Evolutionary conservation across 2,888 invertebrate genomes (phyloP), one percentile per base, ranked within the genome.

Genomic region (Lasioglossum marginatum): DNA sequence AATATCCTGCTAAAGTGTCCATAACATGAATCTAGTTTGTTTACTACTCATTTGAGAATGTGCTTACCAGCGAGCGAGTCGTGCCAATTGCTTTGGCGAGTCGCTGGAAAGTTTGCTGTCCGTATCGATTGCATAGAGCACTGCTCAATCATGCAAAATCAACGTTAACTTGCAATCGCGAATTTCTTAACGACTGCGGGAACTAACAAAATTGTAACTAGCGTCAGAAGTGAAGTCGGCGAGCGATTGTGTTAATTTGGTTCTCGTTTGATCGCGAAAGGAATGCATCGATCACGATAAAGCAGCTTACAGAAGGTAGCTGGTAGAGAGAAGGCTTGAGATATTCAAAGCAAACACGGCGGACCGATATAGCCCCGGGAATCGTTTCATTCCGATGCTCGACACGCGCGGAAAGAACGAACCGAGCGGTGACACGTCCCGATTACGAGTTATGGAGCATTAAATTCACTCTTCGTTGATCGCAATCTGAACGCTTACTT

Each of bases 381-480:
- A 66, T 52, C 48, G 68, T 45, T 43, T 1, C 2, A 68, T 77
- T 37, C 19, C 27, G 48, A 77, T 31, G 77, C 77, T 4, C 68
- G 77, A 48, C 77, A 77, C 77, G 66, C 66, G 66, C 52, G 77
- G n/a, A 68, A 70, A 31, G 48, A 77, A 34, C 48, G 45, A 68
- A 48, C 45, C 68, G 27, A 23, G 19, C 77, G 34, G 48, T 27
- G 43, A 71, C 74, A 34, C 23, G 37, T 76, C 52, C 68, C 68
- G 23, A n/a, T 74, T 73, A 68, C 48, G 76, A 76, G 52, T 72
- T 72, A 71, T 37, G 73, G 40, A 14, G 52, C 31, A 76, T 77
- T 84, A 68, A 81, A 77, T 74, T 81, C 83, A 71, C 81, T 81
- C 77, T 68, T 77, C 77, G 23, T 83, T 66, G 85, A 85, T 85